Evolutionary conservation across 2,888 invertebrate genomes (phyloP).

Genomic region (Elmis aenea): DNA sequence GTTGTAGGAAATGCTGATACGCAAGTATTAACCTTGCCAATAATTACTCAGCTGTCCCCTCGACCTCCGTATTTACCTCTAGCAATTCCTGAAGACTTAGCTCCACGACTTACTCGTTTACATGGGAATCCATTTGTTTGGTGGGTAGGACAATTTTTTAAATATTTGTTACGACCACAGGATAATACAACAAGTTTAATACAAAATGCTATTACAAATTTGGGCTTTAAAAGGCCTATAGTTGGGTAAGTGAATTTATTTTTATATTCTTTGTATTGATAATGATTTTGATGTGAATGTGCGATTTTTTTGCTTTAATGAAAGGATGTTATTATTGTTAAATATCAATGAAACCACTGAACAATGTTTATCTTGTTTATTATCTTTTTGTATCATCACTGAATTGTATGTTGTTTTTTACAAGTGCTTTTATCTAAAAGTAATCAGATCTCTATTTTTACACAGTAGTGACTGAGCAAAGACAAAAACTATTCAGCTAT

Average conservation of each 20-base stretch:
- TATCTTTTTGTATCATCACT: no score
- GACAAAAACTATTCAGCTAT: no score
- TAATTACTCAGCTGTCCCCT: constrained; percentile 86
- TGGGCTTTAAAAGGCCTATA: constrained; percentile 80
- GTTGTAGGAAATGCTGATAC: constrained; percentile 64
- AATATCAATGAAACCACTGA: no score
- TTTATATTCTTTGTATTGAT: not conserved
- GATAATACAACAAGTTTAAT: constrained; percentile 67
- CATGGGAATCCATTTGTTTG: constrained; percentile 96
- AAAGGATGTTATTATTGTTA: no score
- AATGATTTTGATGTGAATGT: no score
- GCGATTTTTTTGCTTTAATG: no score
- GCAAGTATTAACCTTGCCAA: constrained; percentile 85
- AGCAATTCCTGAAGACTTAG: constrained; percentile 87
- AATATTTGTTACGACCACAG: constrained; percentile 82
- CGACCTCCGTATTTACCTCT: constrained; percentile 84
- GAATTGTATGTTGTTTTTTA: no score
- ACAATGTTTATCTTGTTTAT: no score
- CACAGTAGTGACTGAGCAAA: no score
- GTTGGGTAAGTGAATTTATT: constrained; percentile 87
- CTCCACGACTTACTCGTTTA: constrained; percentile 68
- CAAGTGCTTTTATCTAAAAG: no score
- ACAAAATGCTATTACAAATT: constrained; percentile 66
- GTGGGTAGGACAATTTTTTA: constrained; percentile 97
- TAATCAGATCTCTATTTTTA: no score